These are phyloP conservation scores for Drosophila albomicans DNA, from an alignment of 1,140 invertebrate genomes.

Conservation along the genomic window DNA sequence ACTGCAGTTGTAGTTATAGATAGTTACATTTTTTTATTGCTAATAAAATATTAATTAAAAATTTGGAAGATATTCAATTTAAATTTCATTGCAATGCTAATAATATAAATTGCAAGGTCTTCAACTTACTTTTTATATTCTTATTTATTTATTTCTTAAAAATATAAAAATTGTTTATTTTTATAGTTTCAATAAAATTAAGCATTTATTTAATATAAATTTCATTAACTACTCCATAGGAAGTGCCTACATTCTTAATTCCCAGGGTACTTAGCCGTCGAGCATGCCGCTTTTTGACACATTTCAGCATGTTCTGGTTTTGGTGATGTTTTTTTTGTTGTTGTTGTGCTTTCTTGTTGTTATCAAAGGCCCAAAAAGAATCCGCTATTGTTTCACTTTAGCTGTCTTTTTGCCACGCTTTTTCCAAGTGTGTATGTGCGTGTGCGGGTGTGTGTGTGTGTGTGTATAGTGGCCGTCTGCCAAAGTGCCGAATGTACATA, in stretches of 20 bases:
- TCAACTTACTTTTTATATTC: no score
- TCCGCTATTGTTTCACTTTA: slow-evolving; percentile 41
- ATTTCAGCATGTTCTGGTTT: slow-evolving; percentile 11
- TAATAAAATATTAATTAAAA: no score
- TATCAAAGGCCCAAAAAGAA: slow-evolving; percentile 19
- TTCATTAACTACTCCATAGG: background rate
- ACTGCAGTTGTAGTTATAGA: no score
- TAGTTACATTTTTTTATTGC: no score
- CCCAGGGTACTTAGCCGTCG: background rate
- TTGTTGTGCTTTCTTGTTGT: background rate
- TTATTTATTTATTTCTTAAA: no score
- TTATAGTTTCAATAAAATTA: no score
- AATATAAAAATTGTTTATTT: no score
- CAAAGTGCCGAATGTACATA: slow-evolving; percentile 76
- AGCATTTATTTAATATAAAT: no score
- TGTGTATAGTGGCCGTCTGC: slow-evolving; percentile 58
- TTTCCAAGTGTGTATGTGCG: background rate
- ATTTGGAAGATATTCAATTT: no score
- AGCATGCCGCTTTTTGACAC: background rate
- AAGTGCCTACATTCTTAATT: background rate
- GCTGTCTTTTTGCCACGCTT: slow-evolving; percentile 14
- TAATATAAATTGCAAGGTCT: no score
- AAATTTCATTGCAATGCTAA: no score
- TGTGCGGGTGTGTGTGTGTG: slow-evolving; percentile 30
- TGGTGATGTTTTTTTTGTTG: background rate